phyloP scores from a whole-genome alignment of 2,888 invertebrate genomes.

The Xestia ashworthii region DNA sequence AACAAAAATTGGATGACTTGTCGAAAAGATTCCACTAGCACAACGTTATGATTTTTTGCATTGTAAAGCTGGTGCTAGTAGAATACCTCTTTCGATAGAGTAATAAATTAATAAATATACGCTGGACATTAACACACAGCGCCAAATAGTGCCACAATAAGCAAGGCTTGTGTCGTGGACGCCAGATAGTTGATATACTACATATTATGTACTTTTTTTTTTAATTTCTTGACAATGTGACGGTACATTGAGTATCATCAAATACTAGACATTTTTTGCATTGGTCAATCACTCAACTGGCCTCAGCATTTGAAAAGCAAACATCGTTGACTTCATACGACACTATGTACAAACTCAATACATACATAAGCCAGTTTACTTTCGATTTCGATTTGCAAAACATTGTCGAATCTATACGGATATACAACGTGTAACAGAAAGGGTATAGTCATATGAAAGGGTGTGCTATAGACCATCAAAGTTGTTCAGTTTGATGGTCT shows the following conservation, averaged over 20 bases:
- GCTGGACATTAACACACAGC: no score
- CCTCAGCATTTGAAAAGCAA: constrained; percentile 43
- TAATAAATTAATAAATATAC: no score
- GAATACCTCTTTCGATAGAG: not conserved
- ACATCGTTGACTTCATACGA: constrained; percentile 25
- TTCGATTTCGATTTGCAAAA: constrained; percentile 52
- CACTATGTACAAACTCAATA: constrained; percentile 33
- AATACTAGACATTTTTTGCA: constrained; percentile 8
- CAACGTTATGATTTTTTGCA: not conserved
- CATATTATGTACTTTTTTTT: no score
- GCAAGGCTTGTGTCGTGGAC: no score
- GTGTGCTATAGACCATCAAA: no score
- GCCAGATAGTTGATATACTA: no score
- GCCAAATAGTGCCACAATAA: no score
- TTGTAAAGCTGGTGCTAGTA: not conserved
- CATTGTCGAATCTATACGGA: constrained; percentile 37
- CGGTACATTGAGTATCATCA: constrained; percentile 1
- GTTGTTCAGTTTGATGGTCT: no score
- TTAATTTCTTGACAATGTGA: constrained; percentile 4
- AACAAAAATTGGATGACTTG: not conserved
- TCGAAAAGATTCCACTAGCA: not conserved
- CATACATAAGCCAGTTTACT: constrained; percentile 33
- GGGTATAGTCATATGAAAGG: no score
- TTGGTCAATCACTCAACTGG: constrained; percentile 14
- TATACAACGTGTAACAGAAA: no score